A percentile compares a stretch with the other conserved stretches of the same genome.
Evolutionary conservation across 2,113 vertebrate species (phyloP).

Genomic region (Rattus norvegicus): GRCr8 NC_086032.1:7134501-7135000

Average conservation of each 20-base stretch:
- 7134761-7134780: not conserved
- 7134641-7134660: not conserved
- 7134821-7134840: slow-evolving; percentile 21
- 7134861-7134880: not conserved
- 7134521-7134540: not conserved
- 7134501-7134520: not conserved
- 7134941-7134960: not conserved
- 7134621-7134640: not conserved
- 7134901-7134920: not conserved
- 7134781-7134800: not conserved
- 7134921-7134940: not conserved
- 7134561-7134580: not conserved
- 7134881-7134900: slow-evolving; percentile 15
- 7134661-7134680: slow-evolving; percentile 15
- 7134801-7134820: not conserved
- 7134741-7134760: not conserved
- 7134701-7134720: not conserved
- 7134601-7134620: not conserved
- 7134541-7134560: not conserved
- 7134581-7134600: not conserved
- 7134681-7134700: not conserved
- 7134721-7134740: not conserved
- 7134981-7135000: not conserved
- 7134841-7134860: not conserved
- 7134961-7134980: not conserved